Conservation (phyloP, 2,113 vertebrate species). For the Nettapus auritus region DNA sequence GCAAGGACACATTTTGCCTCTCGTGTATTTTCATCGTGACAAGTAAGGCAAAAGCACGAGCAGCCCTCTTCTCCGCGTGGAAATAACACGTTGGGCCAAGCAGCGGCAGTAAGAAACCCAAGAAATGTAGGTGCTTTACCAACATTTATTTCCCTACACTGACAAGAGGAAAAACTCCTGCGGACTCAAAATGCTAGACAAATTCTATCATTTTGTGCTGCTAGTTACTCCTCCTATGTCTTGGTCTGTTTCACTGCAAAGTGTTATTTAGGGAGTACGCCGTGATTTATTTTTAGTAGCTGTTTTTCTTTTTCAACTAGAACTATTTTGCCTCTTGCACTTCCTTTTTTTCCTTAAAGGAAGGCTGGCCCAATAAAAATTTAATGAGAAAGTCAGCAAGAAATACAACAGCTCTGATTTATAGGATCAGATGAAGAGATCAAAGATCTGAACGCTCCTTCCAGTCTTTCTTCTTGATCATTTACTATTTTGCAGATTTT, state of each 20-base stretch:
- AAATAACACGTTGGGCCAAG: neutral
- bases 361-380: neutral
- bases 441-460: neutral
- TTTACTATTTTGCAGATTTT: neutral
- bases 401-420: neutral
- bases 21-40: constrained; percentile 24
- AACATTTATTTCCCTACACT: neutral
- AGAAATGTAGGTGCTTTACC: neutral
- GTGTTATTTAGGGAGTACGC: neutral
- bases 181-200: neutral
- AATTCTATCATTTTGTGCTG: neutral
- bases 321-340: neutral
- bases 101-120: neutral
- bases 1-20: constrained; percentile 15
- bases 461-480: neutral
- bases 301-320: neutral
- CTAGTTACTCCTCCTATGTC: neutral
- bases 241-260: neutral
- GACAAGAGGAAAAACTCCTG: constrained; percentile 9
- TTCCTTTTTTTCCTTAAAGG: neutral
- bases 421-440: neutral
- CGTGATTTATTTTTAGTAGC: neutral
- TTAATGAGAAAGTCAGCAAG: neutral
- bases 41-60: neutral
- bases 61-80: neutral